phyloP scores from a whole-genome alignment of 1,140 invertebrate species.

The Zophobas atratus region DNA sequence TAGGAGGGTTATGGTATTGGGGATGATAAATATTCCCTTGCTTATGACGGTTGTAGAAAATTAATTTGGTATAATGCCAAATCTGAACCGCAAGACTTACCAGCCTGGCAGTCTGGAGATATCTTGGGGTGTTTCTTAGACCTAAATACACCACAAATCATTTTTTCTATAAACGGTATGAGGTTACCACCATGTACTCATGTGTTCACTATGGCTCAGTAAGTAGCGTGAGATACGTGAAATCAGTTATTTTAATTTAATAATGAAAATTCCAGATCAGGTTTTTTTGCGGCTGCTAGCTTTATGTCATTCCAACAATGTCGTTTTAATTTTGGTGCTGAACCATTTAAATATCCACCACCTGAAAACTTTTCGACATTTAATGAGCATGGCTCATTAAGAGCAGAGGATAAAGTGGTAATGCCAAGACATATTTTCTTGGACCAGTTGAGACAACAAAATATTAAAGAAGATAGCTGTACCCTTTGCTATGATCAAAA shows the following conservation, averaged over 20 bases:
- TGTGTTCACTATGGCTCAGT: slow-evolving; percentile 87
- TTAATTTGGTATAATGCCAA: slow-evolving; percentile 92
- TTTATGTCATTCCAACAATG: slow-evolving; percentile 98
- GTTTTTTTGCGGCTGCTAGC: slow-evolving; percentile 94
- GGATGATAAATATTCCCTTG: slow-evolving; percentile 91
- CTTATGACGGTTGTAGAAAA: slow-evolving; percentile 93
- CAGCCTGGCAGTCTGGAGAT: slow-evolving; percentile 88
- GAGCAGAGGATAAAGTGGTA: slow-evolving; percentile 80
- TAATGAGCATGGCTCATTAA: slow-evolving; percentile 83
- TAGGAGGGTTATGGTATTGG: slow-evolving; percentile 97
- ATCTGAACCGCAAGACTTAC: slow-evolving; percentile 77
- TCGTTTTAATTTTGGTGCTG: slow-evolving; percentile 92
- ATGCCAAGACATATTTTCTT: slow-evolving; percentile 84
- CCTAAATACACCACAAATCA: slow-evolving; percentile 78
- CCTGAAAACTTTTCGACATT: slow-evolving; percentile 75
- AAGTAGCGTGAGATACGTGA: slow-evolving; percentile 59
- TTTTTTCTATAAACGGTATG: slow-evolving; percentile 89
- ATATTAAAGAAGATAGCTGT: slow-evolving; percentile 88
- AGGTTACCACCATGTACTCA: slow-evolving; percentile 79
- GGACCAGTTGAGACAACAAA: slow-evolving; percentile 80
- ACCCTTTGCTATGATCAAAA: slow-evolving; percentile 89
- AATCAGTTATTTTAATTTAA: slow-evolving; percentile 7
- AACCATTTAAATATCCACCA: slow-evolving; percentile 84
- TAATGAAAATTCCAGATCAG: slow-evolving; percentile 74
- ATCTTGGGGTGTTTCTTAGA: slow-evolving; percentile 89